Base-by-base conservation (phyloP, 2,113 vertebrate species). In the Carollia perspicillata region DNA sequence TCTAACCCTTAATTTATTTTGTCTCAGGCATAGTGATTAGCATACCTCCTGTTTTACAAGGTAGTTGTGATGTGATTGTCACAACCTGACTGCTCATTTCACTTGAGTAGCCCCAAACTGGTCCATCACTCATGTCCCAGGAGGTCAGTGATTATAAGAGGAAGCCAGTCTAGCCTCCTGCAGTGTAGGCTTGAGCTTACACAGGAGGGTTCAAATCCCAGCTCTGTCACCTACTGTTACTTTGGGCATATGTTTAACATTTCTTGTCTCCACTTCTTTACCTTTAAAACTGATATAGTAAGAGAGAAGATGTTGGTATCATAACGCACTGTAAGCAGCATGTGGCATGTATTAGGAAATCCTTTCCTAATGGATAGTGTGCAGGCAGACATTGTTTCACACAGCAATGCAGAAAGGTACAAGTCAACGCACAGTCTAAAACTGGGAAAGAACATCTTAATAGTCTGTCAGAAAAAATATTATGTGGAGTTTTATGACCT, bases 301-400 rank as follows among this genome's bases (percentile, higher is more conserved):
- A 26, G 6, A 33, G 2, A 87, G 53, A 71, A 79, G 35, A 63
- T 47, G 13, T 8, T 35, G 68, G 6, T 51, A 6, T 68, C 20
- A 12, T 18, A 16, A 35, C 28, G 9, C 63, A 0, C 26, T 68
- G 35, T 44, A 37, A 9, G 17, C 28, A 65, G 6, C n/a, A 71
- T 33, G 30, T 35, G 16, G 7, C 5, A 37, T 33, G 16, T 49
- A 5, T 3, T 33, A 40, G 13, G 47, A 6, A 8, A 44, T 33
- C 13, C 2, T 37, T 68, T 68, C n/a, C 13, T 65, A 7, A 22
- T 28, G 13, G 20, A 22, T 40, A 18, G 10, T 14, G 37, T 69
- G n/a, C 26, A 42, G 3, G 4, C 1, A 49, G 0, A 2, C 3
- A 18, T 69, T 49, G 3, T 4, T 40, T 44, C 12, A 14, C 14